Evolutionary conservation across 2,888 invertebrate species (phyloP), one percentile per base, ranked within the genome.

Genomic region (Hermaeophaga mercurialis): DNA sequence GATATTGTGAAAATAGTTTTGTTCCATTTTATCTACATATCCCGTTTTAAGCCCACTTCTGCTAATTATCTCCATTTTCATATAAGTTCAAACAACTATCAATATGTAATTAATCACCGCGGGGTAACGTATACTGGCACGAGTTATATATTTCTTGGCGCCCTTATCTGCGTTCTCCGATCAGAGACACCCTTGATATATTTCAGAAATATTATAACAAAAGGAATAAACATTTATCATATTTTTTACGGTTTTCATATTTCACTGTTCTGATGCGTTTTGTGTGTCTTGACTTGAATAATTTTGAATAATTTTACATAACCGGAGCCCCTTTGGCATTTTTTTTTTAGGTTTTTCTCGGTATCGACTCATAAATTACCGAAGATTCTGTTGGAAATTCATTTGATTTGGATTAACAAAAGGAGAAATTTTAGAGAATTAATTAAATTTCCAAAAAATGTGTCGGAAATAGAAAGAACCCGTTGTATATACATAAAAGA

Each of bases 211-310:
- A 73, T 71, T 64, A 63, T 64, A 74, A 74, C 72, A 74, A 74
- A 74, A 74, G 73, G 67, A 66, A 74, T 72, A 73, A 73, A 63
- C 71, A 74, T 75, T 75, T 74, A 74, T 75, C 75, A 74, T 75
- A 75, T 75, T 74, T 75, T 75, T 74, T 75, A 75, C 72, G 75
- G 72, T 75, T 75, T 75, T 75, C 75, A 75, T 75, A 75, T 73
- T 75, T 75, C 74, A 75, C 73, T 69, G 64, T 58, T 52, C 52
- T 8, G 43, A 52, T 43, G 43, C 43, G 43, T 52, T 66, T 64
- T 58, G 61, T 57, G 61, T 53, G 59, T 55, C 56, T 59, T 72
- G 73, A 72, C 73, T 74, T 73, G 75, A 75, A 75, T 75, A 75
- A 75, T 73, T 75, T 75, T 74, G 73, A 74, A 75, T 75, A 75